Base-by-base conservation (phyloP, 2,888 invertebrate species). In the Argynnis bischoffii region DNA sequence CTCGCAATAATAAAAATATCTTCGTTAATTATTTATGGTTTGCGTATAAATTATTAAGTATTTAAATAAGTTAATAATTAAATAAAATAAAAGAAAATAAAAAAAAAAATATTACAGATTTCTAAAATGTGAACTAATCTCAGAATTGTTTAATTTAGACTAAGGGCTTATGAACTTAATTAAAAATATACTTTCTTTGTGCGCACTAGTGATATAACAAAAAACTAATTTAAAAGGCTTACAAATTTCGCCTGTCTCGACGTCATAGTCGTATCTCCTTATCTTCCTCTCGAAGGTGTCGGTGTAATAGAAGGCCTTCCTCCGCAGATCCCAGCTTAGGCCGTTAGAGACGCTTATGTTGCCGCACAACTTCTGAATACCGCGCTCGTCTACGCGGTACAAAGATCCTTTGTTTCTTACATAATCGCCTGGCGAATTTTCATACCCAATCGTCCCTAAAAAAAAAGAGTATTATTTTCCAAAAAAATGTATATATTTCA, bases 271-370 rank as follows among this genome's bases (percentile, higher is more conserved):
- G 78, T 95, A 97, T 75, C 94, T 94, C 75, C 95, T 94, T 35
- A 96, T 94, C 66, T 94, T 94, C 55, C 87, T 81, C 73, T 95
- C 94, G 3, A 93, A 81, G 0, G 96, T 95, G 86, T 97, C 97
- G 1, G 95, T 95, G 83, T 95, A 97, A 84, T 95, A 96, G 90
- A 97, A 94, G 63, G 94, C 95, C 67, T 94, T 94, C 71, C 93
- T 87, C 71, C 94, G 89, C 14, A 93, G 83, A 77, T 95, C 95
- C 97, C 97, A 97, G 11, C 96, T 95, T 53, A 97, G 86, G 0
- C 97, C 97, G 83, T 97, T 97, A n/a, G 96, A 95, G 74, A 97
- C 93, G 60, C 92, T 90, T 13, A 96, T 85, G 0, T 75, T 71
- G 1, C 77, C 77, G 0, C 67, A 83, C 11, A 89, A 57, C 51